These are phyloP conservation scores for Tridacna crocea DNA, from an alignment of 2,888 invertebrate species.

Conservation along the genomic window DNA sequence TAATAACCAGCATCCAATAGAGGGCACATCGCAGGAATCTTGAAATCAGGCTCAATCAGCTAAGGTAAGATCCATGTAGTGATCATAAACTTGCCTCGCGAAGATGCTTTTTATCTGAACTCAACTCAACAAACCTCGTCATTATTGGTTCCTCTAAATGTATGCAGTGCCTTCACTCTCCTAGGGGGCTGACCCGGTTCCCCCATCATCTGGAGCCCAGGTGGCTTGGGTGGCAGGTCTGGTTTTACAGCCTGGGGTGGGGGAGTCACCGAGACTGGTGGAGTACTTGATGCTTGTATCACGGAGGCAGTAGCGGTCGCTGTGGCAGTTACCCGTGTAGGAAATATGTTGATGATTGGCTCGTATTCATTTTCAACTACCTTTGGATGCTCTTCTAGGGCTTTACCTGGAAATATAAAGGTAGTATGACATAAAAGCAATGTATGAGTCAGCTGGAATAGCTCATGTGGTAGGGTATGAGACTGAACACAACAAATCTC, in stretches of 20 bases:
- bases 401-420: conserved; percentile 48
- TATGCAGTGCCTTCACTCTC: conserved; percentile 94
- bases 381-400: conserved; percentile 52
- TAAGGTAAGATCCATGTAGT: too few species aligned
- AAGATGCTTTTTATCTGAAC: too few species aligned
- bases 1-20: too few species aligned
- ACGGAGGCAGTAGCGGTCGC: conserved; percentile 63
- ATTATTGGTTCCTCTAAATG: conserved; percentile 98
- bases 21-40: too few species aligned
- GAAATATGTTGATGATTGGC: conserved; percentile 63
- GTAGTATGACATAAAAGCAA: too few species aligned
- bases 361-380: conserved; percentile 70
- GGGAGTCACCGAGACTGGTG: conserved; percentile 27
- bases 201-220: conserved; percentile 69
- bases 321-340: conserved; percentile 57
- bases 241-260: conserved; percentile 57
- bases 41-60: too few species aligned
- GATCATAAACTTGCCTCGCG: too few species aligned
- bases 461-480: too few species aligned
- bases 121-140: conserved; percentile 90
- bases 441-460: too few species aligned
- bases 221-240: conserved; percentile 66
- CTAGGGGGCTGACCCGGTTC: conserved; percentile 73
- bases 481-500: too few species aligned
- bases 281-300: conserved; percentile 22